phyloP scores from a whole-genome alignment of 2,113 vertebrate genomes.

The Poicephalus meyeri region DNA sequence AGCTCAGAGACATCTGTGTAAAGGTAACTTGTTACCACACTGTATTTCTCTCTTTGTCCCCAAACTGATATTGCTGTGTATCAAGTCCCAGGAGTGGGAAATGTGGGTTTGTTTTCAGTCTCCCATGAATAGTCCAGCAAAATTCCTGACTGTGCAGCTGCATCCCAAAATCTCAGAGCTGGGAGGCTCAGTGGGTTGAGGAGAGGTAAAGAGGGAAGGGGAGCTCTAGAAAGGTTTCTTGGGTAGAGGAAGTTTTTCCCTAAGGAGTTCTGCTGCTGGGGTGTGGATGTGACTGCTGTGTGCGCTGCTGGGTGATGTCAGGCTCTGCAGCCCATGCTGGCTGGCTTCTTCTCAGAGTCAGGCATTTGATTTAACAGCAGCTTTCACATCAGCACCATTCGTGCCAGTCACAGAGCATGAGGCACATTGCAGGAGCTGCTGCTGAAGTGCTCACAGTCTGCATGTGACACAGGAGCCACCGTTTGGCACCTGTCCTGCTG shows the following conservation, averaged over 20 bases:
- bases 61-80: neutral
- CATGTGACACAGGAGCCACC: neutral
- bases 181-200: neutral
- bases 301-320: neutral
- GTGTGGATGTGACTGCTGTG: neutral
- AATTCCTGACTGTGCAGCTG: neutral
- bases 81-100: neutral
- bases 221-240: neutral
- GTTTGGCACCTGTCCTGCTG: rapidly evolving
- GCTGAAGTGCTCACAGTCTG: neutral
- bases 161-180: neutral
- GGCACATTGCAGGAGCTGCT: neutral
- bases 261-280: neutral
- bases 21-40: constrained; percentile 81
- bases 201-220: neutral
- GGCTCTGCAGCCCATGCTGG: neutral
- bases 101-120: neutral
- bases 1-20: constrained; percentile 91
- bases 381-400: neutral
- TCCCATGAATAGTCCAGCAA: neutral
- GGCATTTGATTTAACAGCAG: neutral
- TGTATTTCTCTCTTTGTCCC: neutral
- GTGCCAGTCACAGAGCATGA: neutral
- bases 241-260: neutral
- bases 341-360: neutral